Percentiles rank a stretch among this genome's conserved stretches.
Conservation (phyloP, 2,113 vertebrate genomes). For the Lutjanus erythropterus region DNA sequence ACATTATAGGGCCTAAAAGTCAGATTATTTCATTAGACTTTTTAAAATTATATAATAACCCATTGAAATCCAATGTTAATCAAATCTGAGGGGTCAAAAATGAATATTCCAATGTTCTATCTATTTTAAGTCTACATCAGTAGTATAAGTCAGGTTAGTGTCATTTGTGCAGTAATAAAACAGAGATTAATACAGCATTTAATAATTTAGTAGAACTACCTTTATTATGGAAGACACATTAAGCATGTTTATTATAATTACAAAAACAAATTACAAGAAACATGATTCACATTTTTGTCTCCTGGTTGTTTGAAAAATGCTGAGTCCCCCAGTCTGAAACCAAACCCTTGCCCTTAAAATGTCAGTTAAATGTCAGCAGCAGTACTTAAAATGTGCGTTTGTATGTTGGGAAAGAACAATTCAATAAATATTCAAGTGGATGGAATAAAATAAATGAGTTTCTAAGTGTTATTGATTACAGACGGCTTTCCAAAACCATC, state of each 20-base stretch:
- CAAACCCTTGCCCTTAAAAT: background rate
- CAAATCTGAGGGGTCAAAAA: too few species aligned
- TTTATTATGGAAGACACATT: slow-evolving; percentile 44
- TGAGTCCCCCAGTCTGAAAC: background rate
- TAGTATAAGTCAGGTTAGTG: background rate
- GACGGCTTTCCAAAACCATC: background rate
- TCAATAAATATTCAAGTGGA: background rate
- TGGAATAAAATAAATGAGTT: background rate
- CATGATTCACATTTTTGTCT: background rate
- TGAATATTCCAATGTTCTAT: background rate
- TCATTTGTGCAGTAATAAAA: background rate
- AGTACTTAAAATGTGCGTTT: background rate
- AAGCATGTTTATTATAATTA: background rate
- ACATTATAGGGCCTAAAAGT: too few species aligned
- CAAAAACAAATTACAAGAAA: slow-evolving; percentile 29
- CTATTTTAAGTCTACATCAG: background rate
- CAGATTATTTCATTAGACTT: too few species aligned
- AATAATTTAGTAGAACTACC: background rate
- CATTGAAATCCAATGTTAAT: too few species aligned
- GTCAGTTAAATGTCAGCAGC: background rate
- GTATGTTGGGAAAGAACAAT: background rate
- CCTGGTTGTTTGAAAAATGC: background rate
- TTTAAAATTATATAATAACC: too few species aligned
- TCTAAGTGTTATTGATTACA: background rate
- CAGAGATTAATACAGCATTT: background rate